phyloP scores from a whole-genome alignment of 2,113 vertebrate species.

The Panthera tigris region DNA sequence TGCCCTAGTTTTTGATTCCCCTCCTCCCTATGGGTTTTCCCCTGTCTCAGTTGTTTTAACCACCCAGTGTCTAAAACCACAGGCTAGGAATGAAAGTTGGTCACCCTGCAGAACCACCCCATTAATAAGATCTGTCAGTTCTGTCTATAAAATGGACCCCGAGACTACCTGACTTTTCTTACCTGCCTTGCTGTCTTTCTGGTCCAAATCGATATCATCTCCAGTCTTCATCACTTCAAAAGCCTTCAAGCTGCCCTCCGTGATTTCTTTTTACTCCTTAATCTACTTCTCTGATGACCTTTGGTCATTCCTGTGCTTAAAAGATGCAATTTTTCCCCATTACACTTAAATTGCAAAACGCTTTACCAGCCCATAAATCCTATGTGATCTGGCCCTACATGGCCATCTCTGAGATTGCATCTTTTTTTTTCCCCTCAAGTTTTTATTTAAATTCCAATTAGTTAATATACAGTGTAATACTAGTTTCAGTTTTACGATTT shows the following conservation, averaged over 20 bases:
- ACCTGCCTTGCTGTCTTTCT: not conserved
- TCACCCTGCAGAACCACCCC: not conserved
- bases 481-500: not conserved
- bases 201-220: not conserved
- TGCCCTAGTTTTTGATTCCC: not conserved
- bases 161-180: not conserved
- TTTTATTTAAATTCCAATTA: not conserved
- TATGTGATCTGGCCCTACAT: not conserved
- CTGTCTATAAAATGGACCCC: not conserved
- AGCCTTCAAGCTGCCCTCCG: not conserved
- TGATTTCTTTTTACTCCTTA: not conserved
- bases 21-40: not conserved
- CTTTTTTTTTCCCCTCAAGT: not conserved
- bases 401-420: not conserved
- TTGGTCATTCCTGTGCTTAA: not conserved
- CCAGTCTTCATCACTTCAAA: not conserved
- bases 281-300: not conserved
- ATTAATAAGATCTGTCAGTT: not conserved
- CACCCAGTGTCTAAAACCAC: not conserved
- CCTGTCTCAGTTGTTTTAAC: not conserved
- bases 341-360: not conserved
- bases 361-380: not conserved
- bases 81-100: not conserved
- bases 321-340: not conserved
- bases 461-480: not conserved